Percentiles rank a stretch among this genome's conserved stretches.
Conservation (phyloP, 2,888 invertebrate genomes). For the Agapostemon virescens region DNA sequence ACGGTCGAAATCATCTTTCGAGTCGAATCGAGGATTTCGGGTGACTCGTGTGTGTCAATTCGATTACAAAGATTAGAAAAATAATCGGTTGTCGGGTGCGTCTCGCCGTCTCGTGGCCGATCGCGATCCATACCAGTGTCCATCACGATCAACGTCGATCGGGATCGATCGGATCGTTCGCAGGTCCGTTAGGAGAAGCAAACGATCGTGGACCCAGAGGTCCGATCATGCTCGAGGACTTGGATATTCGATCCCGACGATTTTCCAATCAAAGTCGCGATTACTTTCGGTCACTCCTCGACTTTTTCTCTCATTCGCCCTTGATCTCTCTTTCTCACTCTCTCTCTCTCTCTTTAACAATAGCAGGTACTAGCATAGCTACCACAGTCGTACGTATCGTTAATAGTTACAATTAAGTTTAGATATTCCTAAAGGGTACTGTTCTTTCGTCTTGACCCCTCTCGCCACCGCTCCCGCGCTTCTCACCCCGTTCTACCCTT, state of each 20-base stretch:
- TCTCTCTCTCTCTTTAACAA: constrained; percentile 74
- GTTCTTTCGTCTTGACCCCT: constrained; percentile 49
- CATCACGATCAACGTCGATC: neutral
- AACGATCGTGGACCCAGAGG: neutral
- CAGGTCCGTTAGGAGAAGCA: neutral
- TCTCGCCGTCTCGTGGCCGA: constrained; percentile 16
- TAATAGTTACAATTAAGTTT: constrained; percentile 79
- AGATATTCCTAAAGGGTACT: constrained; percentile 76
- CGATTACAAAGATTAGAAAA: constrained; percentile 60
- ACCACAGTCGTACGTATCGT: constrained; percentile 81
- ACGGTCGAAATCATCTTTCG: neutral
- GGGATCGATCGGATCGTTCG: neutral
- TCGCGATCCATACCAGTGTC: constrained; percentile 17
- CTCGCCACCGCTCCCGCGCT: constrained; percentile 40
- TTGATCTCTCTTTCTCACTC: constrained; percentile 39
- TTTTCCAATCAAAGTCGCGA: constrained; percentile 19
- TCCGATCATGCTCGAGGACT: neutral
- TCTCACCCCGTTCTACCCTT: constrained; percentile 53
- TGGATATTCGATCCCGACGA: constrained; percentile 12
- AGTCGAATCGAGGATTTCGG: constrained; percentile 18
- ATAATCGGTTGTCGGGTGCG: constrained; percentile 46
- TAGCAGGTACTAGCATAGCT: constrained; percentile 82
- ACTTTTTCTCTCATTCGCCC: constrained; percentile 21
- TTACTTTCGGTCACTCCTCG: constrained; percentile 16
- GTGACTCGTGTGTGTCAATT: constrained; percentile 26